Conservation (phyloP, 2,888 invertebrate species). For the Thalpophila matura region DNA sequence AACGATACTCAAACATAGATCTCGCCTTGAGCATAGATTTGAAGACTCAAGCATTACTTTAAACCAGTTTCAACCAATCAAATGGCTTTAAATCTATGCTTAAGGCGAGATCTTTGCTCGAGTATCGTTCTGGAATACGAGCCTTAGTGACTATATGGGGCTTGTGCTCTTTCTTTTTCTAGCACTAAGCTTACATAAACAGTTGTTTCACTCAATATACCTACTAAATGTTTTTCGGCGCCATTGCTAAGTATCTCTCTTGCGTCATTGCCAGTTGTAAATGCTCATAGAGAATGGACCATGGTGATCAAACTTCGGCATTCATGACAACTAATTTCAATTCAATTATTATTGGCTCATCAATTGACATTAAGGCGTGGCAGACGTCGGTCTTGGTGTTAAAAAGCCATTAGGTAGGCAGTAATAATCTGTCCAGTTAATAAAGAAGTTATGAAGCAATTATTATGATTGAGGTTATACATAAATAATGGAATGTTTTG, state of each 20-base stretch:
- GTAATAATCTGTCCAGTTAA: slow-evolving; percentile 25
- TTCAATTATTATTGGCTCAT: slow-evolving; percentile 29
- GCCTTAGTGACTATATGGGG: no score
- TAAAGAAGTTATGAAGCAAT: background rate
- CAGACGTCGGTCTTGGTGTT: slow-evolving; percentile 7
- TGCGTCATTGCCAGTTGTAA: background rate
- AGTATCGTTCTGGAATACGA: no score
- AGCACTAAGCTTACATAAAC: background rate
- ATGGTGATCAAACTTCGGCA: slow-evolving; percentile 17
- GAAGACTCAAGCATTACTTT: no score
- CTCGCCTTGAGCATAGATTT: no score
- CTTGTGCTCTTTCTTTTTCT: slow-evolving; percentile 7
- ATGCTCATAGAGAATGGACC: background rate
- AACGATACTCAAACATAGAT: no score
- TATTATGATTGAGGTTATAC: no score
- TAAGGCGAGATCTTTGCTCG: no score
- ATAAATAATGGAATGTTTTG: no score
- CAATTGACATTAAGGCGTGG: slow-evolving; percentile 22
- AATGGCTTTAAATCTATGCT: no score
- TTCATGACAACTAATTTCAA: slow-evolving; percentile 11
- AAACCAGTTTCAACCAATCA: no score
- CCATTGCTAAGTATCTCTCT: background rate
- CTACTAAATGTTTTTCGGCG: background rate
- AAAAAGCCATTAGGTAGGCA: slow-evolving; percentile 6
- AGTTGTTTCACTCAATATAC: background rate